These are phyloP conservation scores for Phalacrocorax pelagicus DNA, from an alignment of 2,113 vertebrate species.

Conservation along the genomic window DNA sequence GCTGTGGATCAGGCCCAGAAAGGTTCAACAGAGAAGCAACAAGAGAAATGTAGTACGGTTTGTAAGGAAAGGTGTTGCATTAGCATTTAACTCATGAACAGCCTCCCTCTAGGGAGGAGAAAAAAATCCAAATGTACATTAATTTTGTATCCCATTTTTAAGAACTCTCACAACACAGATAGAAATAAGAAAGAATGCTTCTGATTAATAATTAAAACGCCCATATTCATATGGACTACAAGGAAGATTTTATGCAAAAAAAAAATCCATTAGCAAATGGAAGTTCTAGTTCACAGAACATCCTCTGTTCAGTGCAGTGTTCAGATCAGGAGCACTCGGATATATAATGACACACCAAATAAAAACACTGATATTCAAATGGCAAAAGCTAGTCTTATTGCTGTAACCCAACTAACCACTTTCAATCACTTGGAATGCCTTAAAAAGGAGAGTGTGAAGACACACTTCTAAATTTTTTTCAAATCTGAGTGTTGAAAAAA, in stretches of 20 bases:
- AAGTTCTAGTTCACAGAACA: conserved; percentile 4
- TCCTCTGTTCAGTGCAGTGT: neutral
- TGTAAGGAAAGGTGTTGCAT: conserved; percentile 42
- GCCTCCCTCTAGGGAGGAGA: neutral
- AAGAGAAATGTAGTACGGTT: neutral
- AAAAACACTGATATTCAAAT: neutral
- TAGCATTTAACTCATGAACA: conserved; percentile 49
- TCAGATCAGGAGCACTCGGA: neutral
- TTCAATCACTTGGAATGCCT: neutral
- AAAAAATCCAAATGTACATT: conserved; percentile 19
- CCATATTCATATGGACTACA: conserved; percentile 24
- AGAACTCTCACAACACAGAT: conserved; percentile 1
- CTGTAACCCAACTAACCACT: neutral
- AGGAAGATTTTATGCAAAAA: conserved; percentile 22
- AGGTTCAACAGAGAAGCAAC: neutral
- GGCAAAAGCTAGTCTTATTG: neutral
- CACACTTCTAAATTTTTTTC: accelerated
- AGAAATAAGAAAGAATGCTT: conserved; percentile 17
- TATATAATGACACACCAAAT: neutral
- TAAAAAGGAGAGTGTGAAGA: neutral
- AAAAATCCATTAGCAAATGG: neutral
- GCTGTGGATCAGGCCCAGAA: neutral
- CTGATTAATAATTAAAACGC: conserved; percentile 48
- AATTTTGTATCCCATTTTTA: conserved; percentile 13
- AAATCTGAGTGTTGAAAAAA: neutral